Percentiles rank a stretch among this genome's conserved stretches.
phyloP scores from a whole-genome alignment of 2,113 vertebrate genomes.

The Orcinus orca region DNA sequence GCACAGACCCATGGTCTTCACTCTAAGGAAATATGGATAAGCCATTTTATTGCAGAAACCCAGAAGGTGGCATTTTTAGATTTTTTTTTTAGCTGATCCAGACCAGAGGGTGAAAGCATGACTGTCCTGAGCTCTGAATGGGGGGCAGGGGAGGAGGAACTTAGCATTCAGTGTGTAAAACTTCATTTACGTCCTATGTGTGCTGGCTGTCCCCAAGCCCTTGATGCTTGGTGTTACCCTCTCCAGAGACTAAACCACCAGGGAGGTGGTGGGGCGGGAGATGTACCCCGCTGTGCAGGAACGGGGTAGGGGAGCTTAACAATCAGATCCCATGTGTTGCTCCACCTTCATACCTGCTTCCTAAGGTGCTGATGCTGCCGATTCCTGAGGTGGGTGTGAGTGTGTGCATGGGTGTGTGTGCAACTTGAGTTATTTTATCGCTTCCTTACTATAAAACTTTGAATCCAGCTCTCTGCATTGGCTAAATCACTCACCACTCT shows the following conservation, averaged over 20 bases:
- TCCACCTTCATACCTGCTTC: background rate
- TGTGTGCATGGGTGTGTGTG: accelerated
- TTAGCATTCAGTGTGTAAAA: background rate
- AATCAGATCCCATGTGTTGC: too few relatives aligned
- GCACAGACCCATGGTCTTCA: background rate
- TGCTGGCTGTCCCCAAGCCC: background rate
- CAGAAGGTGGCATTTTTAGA: background rate
- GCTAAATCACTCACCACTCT: background rate
- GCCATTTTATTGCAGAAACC: background rate
- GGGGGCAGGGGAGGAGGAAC: background rate
- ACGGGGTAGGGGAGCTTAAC: background rate
- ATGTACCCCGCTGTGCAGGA: accelerated
- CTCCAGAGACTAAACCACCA: background rate
- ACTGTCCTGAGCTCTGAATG: background rate
- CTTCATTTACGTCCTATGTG: background rate
- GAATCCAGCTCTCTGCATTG: background rate
- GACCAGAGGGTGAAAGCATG: background rate
- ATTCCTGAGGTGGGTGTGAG: background rate
- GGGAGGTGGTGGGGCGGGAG: background rate
- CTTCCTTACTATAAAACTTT: background rate
- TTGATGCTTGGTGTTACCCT: background rate
- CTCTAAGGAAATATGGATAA: background rate
- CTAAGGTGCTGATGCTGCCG: background rate
- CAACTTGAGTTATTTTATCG: background rate
- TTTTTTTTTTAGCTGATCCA: background rate